Evolutionary conservation across 2,113 vertebrate genomes (phyloP).

Genomic region (Bubalus kerabau): DNA sequence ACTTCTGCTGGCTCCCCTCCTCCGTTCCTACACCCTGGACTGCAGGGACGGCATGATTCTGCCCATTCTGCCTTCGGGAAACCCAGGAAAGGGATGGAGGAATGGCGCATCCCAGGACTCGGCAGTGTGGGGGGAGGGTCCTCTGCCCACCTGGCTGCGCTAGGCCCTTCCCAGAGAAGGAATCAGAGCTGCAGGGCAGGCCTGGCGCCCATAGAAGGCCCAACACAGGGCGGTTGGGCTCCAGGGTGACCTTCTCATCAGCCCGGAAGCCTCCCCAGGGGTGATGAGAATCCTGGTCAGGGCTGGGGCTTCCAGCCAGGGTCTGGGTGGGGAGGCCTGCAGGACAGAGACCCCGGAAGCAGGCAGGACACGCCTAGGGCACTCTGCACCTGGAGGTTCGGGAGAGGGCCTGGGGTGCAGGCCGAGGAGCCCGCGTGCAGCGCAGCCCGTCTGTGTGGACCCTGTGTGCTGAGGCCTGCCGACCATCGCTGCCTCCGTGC

Average conservation of each 20-base stretch:
- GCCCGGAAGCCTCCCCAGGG: background rate
- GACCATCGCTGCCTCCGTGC: too few species aligned
- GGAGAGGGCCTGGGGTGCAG: background rate
- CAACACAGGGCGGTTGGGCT: background rate
- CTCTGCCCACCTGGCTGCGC: too few species aligned
- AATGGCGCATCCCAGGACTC: rapidly evolving
- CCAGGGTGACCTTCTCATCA: background rate
- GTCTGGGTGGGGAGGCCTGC: background rate
- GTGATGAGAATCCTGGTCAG: background rate
- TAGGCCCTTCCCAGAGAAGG: background rate
- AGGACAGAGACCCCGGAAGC: background rate
- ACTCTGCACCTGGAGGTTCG: rapidly evolving
- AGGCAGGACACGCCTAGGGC: background rate
- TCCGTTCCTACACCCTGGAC: background rate
- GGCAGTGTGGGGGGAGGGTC: background rate
- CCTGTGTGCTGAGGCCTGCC: background rate
- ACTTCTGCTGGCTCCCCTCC: rapidly evolving
- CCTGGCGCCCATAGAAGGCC: background rate
- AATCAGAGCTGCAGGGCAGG: background rate
- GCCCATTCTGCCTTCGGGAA: background rate
- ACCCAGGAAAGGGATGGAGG: background rate
- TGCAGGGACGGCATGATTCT: background rate
- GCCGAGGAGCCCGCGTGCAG: rapidly evolving
- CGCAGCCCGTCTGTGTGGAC: rapidly evolving
- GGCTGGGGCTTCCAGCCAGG: too few species aligned